These are phyloP conservation scores for Pinctada fucata DNA, from an alignment of 2,888 invertebrate species.

Conservation along the genomic window DNA sequence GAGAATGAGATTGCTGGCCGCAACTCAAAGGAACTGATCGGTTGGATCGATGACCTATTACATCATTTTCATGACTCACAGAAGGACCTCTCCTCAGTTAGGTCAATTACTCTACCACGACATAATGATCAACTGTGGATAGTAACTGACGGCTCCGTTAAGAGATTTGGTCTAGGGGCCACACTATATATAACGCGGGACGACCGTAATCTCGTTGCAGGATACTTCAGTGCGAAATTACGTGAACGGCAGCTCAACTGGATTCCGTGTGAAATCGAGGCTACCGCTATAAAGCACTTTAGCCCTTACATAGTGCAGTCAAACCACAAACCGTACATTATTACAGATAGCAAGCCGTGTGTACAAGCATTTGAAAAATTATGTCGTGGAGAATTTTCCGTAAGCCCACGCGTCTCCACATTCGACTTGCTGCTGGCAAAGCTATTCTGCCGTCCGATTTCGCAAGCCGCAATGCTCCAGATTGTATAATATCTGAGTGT, in stretches of 20 bases:
- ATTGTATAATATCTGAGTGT: not conserved
- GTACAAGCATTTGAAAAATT: not conserved
- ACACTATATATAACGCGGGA: not conserved
- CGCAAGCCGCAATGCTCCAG: not conserved
- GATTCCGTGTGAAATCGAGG: not conserved
- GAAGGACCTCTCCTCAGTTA: not conserved
- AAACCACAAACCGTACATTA: not conserved
- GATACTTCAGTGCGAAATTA: slow-evolving; percentile 1
- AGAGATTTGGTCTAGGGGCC: not conserved
- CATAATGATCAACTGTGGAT: not conserved
- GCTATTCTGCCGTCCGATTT: not conserved
- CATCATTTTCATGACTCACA: not conserved
- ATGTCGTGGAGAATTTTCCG: not conserved
- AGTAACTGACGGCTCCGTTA: not conserved
- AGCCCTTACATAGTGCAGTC: not conserved
- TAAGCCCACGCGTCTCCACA: not conserved
- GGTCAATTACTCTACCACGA: not conserved
- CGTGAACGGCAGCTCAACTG: not conserved
- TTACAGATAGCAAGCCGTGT: too few relatives aligned
- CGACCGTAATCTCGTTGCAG: not conserved
- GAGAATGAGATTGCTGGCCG: not conserved
- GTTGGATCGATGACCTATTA: not conserved
- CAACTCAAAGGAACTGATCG: not conserved
- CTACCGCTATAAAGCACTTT: not conserved
- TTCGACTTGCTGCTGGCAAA: not conserved